Evolutionary conservation across 1,140 invertebrate species (phyloP).

Genomic region (Whitmania pigra): DNA sequence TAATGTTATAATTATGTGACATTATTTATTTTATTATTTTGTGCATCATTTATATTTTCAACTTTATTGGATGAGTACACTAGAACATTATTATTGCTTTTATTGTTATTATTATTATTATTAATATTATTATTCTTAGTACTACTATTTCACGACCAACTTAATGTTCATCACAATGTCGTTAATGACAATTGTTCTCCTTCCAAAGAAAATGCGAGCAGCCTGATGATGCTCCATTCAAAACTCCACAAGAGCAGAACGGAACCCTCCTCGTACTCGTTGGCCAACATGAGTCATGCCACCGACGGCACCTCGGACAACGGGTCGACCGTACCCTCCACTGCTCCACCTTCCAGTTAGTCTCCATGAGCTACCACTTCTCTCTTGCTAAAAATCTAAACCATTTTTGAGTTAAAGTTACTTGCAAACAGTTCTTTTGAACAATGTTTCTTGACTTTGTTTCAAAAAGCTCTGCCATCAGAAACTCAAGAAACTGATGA

Average conservation of each 20-base stretch:
- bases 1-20: too few relatives aligned
- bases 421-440: neutral
- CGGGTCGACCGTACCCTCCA: neutral
- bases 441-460: neutral
- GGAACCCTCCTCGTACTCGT: neutral
- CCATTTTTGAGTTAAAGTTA: neutral
- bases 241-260: slow-evolving; percentile 5
- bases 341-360: neutral
- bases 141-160: too few relatives aligned
- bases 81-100: too few relatives aligned
- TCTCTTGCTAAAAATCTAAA: neutral
- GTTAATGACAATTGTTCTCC: neutral
- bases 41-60: too few relatives aligned
- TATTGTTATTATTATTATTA: too few relatives aligned
- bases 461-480: neutral
- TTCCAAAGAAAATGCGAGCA: neutral
- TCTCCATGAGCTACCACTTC: neutral
- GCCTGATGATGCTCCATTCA: neutral
- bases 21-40: too few relatives aligned
- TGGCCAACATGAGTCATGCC: neutral
- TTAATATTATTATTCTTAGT: too few relatives aligned
- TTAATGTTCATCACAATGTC: too few relatives aligned
- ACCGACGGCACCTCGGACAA: slow-evolving; percentile 6
- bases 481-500: neutral
- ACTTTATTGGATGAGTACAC: too few relatives aligned